Evolutionary conservation across 2,888 invertebrate species (phyloP).

Genomic region (Litoditis marina): DNA sequence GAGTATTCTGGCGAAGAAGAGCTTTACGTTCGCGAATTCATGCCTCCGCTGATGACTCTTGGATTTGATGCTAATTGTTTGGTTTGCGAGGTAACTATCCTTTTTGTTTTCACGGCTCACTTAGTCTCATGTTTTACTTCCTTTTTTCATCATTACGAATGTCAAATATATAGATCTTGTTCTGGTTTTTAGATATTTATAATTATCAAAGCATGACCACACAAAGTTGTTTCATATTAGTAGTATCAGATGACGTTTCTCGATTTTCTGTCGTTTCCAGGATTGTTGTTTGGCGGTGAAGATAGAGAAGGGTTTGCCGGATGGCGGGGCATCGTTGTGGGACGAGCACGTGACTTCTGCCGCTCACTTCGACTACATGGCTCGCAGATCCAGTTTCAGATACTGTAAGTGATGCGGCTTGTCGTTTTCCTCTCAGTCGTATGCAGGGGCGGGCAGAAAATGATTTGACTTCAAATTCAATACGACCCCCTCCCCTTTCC

Average conservation of each 20-base stretch:
- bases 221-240: too few relatives aligned
- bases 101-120: neutral
- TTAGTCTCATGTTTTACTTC: neutral
- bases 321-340: constrained; percentile 7
- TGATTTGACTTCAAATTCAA: too few relatives aligned
- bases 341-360: constrained; percentile 15
- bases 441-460: too few relatives aligned
- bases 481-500: too few relatives aligned
- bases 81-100: constrained; percentile 8
- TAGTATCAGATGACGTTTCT: too few relatives aligned
- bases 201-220: too few relatives aligned
- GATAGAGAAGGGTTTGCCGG: neutral
- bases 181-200: too few relatives aligned
- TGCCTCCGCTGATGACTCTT: constrained; percentile 2
- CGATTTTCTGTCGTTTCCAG: too few relatives aligned
- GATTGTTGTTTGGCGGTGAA: constrained; percentile 4
- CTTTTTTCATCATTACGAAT: too few relatives aligned
- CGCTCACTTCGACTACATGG: constrained; percentile 14
- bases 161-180: too few relatives aligned
- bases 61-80: constrained; percentile 6
- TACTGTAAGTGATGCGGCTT: too few relatives aligned
- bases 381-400: constrained; percentile 5
- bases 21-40: constrained; percentile 1
- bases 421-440: too few relatives aligned
- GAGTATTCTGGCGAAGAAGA: neutral